Conservation (phyloP, 2,113 vertebrate species). For the Leucosticte australis region DNA sequence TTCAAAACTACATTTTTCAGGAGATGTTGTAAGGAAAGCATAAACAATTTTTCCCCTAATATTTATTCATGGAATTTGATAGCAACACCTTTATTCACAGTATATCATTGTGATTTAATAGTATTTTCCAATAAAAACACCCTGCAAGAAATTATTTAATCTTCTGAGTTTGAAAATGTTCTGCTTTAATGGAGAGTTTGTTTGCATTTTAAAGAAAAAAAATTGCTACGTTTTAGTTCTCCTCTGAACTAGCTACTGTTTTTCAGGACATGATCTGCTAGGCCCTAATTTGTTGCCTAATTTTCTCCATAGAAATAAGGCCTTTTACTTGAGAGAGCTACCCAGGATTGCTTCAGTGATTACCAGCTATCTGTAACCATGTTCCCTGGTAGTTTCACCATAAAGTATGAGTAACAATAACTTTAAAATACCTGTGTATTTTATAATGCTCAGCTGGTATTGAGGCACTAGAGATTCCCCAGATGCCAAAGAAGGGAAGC, state of each 20-base stretch:
- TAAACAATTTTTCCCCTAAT: not conserved
- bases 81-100: not conserved
- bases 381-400: not conserved
- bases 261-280: not conserved
- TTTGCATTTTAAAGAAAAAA: not conserved
- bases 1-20: not conserved
- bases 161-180: not conserved
- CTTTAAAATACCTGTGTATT: not conserved
- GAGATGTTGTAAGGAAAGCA: not conserved
- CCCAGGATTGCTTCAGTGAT: not conserved
- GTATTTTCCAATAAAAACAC: not conserved
- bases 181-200: not conserved
- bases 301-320: not conserved
- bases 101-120: not conserved
- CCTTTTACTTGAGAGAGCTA: not conserved
- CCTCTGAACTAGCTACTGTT: not conserved
- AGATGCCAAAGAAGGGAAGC: not conserved
- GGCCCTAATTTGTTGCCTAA: not conserved
- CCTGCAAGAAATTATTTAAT: not conserved
- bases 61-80: not conserved
- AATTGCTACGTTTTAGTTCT: not conserved
- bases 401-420: not conserved
- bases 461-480: accelerated
- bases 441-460: accelerated
- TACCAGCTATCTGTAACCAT: not conserved